phyloP scores from a whole-genome alignment of 2,888 invertebrate genomes.

The Cryptocephalus primarius region DNA sequence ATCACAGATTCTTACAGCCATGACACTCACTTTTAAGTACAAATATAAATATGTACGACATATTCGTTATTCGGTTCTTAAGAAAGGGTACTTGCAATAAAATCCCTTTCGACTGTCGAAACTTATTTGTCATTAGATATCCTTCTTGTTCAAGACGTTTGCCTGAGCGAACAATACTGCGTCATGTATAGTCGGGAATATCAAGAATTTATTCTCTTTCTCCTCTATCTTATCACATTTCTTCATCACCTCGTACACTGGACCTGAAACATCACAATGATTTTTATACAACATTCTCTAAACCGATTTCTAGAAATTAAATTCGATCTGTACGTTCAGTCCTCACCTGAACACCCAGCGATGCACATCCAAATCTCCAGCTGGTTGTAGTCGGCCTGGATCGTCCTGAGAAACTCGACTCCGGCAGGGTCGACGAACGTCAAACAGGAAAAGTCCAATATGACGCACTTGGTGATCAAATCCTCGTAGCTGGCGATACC shows the following conservation, averaged over 20 bases:
- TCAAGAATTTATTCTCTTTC: conserved; percentile 43
- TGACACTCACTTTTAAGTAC: too few species aligned
- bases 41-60: too few species aligned
- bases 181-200: conserved; percentile 62
- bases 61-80: too few species aligned
- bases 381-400: conserved; percentile 46
- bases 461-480: conserved; percentile 40
- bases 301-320: too few species aligned
- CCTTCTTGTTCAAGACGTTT: conserved; percentile 7
- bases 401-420: conserved; percentile 45
- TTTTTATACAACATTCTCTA: too few species aligned
- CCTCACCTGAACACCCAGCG: conserved; percentile 53
- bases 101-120: not conserved
- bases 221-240: conserved; percentile 46
- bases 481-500: conserved; percentile 20
- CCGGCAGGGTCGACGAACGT: conserved; percentile 64
- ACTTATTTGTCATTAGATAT: not conserved
- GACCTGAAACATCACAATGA: conserved; percentile 43
- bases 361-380: conserved; percentile 47
- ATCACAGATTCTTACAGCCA: too few species aligned
- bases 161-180: conserved; percentile 43
- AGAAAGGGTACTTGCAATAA: too few species aligned
- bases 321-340: too few species aligned
- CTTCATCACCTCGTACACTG: conserved; percentile 53
- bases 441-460: conserved; percentile 59